phyloP scores from a whole-genome alignment of 1,140 invertebrate species.

The Dreissena polymorpha region DNA sequence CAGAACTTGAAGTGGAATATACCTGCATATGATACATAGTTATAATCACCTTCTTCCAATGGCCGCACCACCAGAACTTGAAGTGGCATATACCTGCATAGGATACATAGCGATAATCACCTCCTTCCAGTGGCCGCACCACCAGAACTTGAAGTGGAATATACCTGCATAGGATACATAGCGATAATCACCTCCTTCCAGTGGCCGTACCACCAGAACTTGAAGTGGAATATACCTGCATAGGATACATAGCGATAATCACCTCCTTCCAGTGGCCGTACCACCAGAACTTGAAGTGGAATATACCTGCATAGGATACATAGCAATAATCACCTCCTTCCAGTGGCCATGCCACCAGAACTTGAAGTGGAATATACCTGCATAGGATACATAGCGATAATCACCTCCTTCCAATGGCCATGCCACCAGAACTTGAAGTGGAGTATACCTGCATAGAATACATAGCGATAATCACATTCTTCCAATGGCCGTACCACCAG shows the following conservation, averaged over 20 bases:
- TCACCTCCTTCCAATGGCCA: slow-evolving; percentile 88
- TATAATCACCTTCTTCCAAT: slow-evolving; percentile 88
- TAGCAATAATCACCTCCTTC: slow-evolving; percentile 86
- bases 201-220: slow-evolving; percentile 89
- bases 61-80: slow-evolving; percentile 89
- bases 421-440: slow-evolving; percentile 90
- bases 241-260: slow-evolving; percentile 81
- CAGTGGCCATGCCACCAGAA: slow-evolving; percentile 90
- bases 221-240: slow-evolving; percentile 83
- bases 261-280: slow-evolving; percentile 89
- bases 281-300: slow-evolving; percentile 88
- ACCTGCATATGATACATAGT: slow-evolving; percentile 59
- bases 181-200: slow-evolving; percentile 88
- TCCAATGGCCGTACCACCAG: slow-evolving; percentile 89
- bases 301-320: slow-evolving; percentile 73
- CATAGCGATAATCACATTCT: slow-evolving; percentile 85
- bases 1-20: slow-evolving; percentile 87
- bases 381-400: slow-evolving; percentile 81
- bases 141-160: slow-evolving; percentile 88
- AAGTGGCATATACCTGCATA: slow-evolving; percentile 82
- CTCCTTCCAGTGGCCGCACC: slow-evolving; percentile 89
- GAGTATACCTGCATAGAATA: slow-evolving; percentile 75
- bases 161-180: slow-evolving; percentile 63
- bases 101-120: slow-evolving; percentile 83
- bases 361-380: slow-evolving; percentile 84